A percentile compares a stretch with the other conserved stretches of the same genome.
These are phyloP conservation scores for Anoncus sp. DNA, from an alignment of 2,888 invertebrate species.

Conservation along the genomic window DNA sequence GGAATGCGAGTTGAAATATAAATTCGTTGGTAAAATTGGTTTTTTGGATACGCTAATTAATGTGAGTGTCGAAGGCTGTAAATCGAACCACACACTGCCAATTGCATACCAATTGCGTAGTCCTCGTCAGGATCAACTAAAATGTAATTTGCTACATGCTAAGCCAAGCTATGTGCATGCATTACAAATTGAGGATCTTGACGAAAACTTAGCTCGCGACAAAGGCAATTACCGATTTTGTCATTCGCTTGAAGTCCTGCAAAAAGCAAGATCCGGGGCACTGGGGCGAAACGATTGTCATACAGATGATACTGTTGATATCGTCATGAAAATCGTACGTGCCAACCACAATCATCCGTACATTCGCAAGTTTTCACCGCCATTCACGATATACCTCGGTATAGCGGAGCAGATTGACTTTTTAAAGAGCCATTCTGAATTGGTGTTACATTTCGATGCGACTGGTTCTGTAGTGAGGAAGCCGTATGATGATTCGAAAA, in stretches of 20 bases:
- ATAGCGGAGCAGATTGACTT: conserved; percentile 35
- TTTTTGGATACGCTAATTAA: conserved; percentile 4
- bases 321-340: conserved; percentile 24
- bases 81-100: conserved; percentile 32
- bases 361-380: conserved; percentile 34
- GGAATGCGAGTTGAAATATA: conserved; percentile 28
- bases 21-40: conserved; percentile 21
- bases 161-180: conserved; percentile 20
- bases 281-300: conserved; percentile 35
- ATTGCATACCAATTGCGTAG: conserved; percentile 39
- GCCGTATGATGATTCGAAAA: conserved; percentile 31
- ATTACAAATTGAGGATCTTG: conserved; percentile 5
- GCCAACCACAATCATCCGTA: conserved; percentile 38
- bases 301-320: conserved; percentile 40
- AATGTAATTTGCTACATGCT: conserved; percentile 19
- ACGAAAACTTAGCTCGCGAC: conserved; percentile 21
- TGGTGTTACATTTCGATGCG: conserved; percentile 31
- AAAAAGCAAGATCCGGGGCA: conserved; percentile 49
- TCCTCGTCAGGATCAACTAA: background rate
- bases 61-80: conserved; percentile 27
- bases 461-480: conserved; percentile 42
- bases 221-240: conserved; percentile 37
- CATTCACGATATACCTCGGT: conserved; percentile 49
- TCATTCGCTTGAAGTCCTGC: conserved; percentile 33
- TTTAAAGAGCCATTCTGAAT: conserved; percentile 28